These are phyloP conservation scores for Acanthosepion esculentum DNA, from an alignment of 2,888 invertebrate species.

Conservation along the genomic window DNA sequence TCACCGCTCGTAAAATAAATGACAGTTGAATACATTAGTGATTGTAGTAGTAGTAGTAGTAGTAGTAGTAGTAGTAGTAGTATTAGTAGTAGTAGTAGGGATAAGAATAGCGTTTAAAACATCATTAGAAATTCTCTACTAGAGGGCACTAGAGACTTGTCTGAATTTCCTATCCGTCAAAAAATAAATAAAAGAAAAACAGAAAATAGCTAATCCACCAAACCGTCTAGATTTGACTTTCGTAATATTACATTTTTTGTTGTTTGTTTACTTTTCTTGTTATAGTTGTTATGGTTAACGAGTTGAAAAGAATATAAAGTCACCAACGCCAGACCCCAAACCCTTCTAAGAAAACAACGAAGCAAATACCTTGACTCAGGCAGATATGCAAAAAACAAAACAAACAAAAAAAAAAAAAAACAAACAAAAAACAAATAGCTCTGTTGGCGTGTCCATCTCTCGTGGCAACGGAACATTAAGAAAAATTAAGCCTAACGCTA, in stretches of 20 bases:
- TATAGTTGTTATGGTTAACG: background rate
- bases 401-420: too few species aligned
- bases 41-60: too few species aligned
- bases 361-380: background rate
- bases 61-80: too few species aligned
- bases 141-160: background rate
- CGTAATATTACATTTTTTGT: background rate
- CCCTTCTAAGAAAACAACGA: background rate
- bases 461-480: background rate
- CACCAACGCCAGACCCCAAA: background rate
- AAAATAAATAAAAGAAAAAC: background rate
- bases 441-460: background rate
- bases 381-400: background rate
- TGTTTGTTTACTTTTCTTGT: background rate
- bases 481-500: background rate
- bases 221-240: too few species aligned
- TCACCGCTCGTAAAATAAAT: background rate
- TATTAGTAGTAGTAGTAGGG: too few species aligned
- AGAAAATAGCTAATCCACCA: background rate
- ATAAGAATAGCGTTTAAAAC: background rate
- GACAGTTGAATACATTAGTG: background rate
- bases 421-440: too few species aligned
- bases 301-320: background rate
- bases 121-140: background rate
- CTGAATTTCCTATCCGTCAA: background rate